Base-by-base conservation (phyloP, 2,888 invertebrate species). In the Aricia artaxerxes region DNA sequence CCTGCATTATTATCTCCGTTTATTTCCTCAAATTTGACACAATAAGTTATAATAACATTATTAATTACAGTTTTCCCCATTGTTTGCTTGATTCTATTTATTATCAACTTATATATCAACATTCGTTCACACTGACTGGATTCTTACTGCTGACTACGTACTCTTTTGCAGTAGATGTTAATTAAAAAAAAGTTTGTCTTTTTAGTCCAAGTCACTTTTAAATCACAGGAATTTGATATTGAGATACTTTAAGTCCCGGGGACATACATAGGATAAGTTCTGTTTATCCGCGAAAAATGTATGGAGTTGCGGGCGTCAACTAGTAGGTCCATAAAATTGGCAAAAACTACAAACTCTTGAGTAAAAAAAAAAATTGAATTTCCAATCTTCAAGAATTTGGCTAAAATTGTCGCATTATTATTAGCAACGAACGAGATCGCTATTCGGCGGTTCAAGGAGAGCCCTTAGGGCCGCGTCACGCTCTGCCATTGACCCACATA, bases 391-490 rank as follows among this genome's bases (percentile, higher is more conserved):
- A 16, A 73, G 6, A 24, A 16, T 73, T 78, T 31, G 60, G 13
- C 35, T 57, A 60, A 44, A 79, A 79, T 79, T 72, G 16, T 78
- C 77, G 78, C 73, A 88, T 89, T 89, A 89, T 91, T 89, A 89
- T 90, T 90, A 86, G 85, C 88, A 88, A 16, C 16, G 87, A 88
- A 87, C 85, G 87, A 90, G 90, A 92, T 90, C 91, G 90, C 91
- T 86, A 86, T 85, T 83, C 86, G 90, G 85, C 89, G 90, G 94
- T 94, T 94, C 94, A 94, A 94, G 94, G 93, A 92, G 87, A 91
- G 90, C 92, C 92, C 92, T 92, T 92, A 93, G 94, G 94, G 94
- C 93, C 93, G 90, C 89, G 88, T 94, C 94, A 94, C 93, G 92
- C 91, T 89, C 87, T 90, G 91, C 91, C 94, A 94, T 94, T 94